Conservation (phyloP, 2,888 invertebrate genomes). For the Ceratothoa steindachneri region DNA sequence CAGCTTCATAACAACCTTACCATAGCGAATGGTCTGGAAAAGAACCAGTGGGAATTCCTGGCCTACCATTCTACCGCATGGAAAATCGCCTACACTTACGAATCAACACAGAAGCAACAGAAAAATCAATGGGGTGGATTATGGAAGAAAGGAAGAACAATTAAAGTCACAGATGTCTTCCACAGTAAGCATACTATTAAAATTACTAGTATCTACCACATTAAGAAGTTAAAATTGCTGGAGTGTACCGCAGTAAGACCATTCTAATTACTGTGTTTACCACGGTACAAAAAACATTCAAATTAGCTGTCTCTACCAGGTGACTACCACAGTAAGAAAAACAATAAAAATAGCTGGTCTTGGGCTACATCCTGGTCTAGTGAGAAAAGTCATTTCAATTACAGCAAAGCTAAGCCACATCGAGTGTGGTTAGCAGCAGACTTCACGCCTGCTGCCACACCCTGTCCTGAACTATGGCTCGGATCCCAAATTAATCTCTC, state of each 20-base stretch:
- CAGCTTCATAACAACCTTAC: conserved; percentile 1
- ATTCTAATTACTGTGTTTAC: too few species aligned
- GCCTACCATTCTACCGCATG: not conserved
- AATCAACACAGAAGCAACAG: not conserved
- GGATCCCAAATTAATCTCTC: too few species aligned
- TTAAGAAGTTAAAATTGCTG: not conserved
- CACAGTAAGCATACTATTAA: not conserved
- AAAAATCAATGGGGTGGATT: not conserved
- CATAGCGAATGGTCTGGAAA: not conserved
- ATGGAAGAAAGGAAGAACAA: not conserved
- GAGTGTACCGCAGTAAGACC: too few species aligned
- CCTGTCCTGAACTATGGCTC: too few species aligned
- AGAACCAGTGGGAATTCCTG: not conserved
- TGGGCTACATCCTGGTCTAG: too few species aligned
- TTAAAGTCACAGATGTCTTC: not conserved
- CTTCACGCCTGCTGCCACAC: too few species aligned
- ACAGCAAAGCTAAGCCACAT: too few species aligned
- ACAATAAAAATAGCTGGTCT: too few species aligned
- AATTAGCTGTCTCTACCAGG: not conserved
- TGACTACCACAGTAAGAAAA: not conserved
- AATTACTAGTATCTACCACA: not conserved
- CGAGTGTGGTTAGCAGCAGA: too few species aligned
- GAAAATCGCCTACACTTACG: not conserved
- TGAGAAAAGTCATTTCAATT: too few species aligned
- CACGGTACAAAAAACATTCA: not conserved